Evolutionary conservation across 2,797 vertebrate genomes (phyloP).

Genomic region (Poecilia gillii): DNA sequence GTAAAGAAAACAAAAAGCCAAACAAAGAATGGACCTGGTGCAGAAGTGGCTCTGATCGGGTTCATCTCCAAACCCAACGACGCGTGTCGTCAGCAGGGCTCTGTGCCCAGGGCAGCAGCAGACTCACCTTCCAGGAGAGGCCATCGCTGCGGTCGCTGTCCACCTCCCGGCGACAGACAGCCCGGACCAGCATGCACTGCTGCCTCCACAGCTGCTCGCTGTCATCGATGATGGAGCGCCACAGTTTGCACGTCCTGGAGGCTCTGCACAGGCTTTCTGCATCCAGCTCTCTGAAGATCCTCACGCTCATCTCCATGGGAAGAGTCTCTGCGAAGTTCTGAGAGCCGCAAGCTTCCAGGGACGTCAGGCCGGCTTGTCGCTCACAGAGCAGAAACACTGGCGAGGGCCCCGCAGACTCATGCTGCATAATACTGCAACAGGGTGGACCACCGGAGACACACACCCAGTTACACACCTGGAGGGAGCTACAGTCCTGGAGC

Average conservation of each 20-base stretch:
- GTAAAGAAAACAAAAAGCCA: too few relatives aligned
- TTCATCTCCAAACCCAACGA: too few relatives aligned
- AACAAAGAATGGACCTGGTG: too few relatives aligned
- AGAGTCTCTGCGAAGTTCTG: slow-evolving; percentile 80
- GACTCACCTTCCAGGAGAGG: slow-evolving; percentile 86
- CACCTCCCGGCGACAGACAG: slow-evolving; percentile 84
- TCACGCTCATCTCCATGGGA: slow-evolving; percentile 83
- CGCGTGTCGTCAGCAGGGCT: neutral
- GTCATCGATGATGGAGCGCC: slow-evolving; percentile 81
- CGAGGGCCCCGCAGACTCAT: slow-evolving; percentile 48
- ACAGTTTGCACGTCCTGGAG: slow-evolving; percentile 81
- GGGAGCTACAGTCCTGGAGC: neutral
- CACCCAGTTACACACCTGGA: neutral
- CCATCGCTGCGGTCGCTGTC: slow-evolving; percentile 81
- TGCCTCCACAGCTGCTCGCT: slow-evolving; percentile 84
- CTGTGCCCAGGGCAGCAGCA: neutral
- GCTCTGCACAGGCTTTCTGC: slow-evolving; percentile 83
- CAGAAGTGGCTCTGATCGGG: too few relatives aligned
- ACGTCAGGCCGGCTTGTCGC: slow-evolving; percentile 17
- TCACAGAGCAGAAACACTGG: slow-evolving; percentile 23
- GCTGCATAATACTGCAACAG: slow-evolving; percentile 69
- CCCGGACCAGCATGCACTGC: slow-evolving; percentile 80
- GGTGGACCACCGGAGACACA: neutral
- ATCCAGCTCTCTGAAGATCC: slow-evolving; percentile 86
- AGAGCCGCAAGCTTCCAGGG: fast-evolving